Evolutionary conservation across 2,888 invertebrate species (phyloP), one percentile per base, ranked within the genome.

Genomic region (Cheilosia scutellata): DNA sequence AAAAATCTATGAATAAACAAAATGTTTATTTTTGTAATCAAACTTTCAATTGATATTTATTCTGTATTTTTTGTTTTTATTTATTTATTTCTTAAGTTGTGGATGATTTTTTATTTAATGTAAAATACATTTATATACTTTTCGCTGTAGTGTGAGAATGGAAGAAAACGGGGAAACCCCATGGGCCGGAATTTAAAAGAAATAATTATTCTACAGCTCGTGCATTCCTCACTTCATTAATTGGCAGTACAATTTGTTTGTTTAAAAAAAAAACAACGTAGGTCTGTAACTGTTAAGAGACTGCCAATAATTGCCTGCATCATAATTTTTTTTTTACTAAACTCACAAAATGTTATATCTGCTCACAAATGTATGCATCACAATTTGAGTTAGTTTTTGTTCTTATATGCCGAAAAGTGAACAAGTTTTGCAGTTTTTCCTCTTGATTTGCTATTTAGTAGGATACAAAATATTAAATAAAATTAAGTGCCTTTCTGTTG

Each of bases 401-500:
- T 72, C 11, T 16, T 9, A 9, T 2, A 9, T 33, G 5, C 57
- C 47, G 29, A 27, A 53, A 53, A 44, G 9, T 42, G 40, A 29
- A 40, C 29, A 33, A 51, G 42, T 42, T 49, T 49, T 49, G 25
- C 47, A 53, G 5, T 13, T 29, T 25, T 58, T 58, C 44, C n/a
- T 63, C 63, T 29, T 51, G n/a, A 51, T 60, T 68, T 57, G 40
- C 16, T 29, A 44, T 57, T 75, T n/a, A 63, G 13, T 70, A 70
- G 57, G 51, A 2, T 37, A 66, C 4, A 29, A 7, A 13, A 78
- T 60, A 71, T 71, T 65, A 27, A 62, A 47, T 68, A 68, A 72
- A 77, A 63, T 76, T 80, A 86, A 86, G 86, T 77, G 86, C 86
- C 76, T 80, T 72, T 86, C 57, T 77, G 80, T 86, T 86, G 86